Evolutionary conservation across 2,113 vertebrate genomes (phyloP).

Genomic region (Microcebus jonahi): DNA sequence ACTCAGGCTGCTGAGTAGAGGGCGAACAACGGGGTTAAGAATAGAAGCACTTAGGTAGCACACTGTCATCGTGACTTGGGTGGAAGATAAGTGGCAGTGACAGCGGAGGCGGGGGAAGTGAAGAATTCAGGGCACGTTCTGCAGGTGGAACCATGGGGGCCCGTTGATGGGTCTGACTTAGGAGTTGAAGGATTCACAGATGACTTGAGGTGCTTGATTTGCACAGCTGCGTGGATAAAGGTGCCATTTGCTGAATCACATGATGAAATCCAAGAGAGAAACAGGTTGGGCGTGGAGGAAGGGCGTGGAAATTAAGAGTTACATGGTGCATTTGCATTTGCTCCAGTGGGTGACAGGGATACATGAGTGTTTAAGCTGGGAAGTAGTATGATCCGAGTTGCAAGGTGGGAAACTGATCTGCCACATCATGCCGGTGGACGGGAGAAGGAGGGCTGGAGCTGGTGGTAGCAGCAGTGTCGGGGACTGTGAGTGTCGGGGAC

Average conservation of each 20-base stretch:
- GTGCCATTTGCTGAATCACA: background rate
- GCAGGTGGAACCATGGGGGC: background rate
- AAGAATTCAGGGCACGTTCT: background rate
- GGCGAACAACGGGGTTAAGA: no score
- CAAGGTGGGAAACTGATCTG: background rate
- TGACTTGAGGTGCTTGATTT: background rate
- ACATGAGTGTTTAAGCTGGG: background rate
- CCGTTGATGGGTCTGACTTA: background rate
- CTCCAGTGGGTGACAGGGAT: background rate
- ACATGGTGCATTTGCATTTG: background rate
- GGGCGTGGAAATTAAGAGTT: background rate
- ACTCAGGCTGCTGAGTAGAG: background rate
- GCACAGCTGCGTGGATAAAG: background rate
- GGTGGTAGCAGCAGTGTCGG: background rate
- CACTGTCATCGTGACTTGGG: background rate
- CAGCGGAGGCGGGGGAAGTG: no score
- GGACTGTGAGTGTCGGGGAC: background rate
- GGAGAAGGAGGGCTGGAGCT: background rate
- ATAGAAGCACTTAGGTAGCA: background rate
- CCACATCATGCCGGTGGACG: accelerated
- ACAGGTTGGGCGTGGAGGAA: background rate
- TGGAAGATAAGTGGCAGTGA: background rate
- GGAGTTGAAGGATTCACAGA: background rate
- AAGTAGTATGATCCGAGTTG: background rate
- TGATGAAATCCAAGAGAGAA: background rate